phyloP scores from a whole-genome alignment of 2,888 invertebrate genomes.

The Athalia circularis region DNA sequence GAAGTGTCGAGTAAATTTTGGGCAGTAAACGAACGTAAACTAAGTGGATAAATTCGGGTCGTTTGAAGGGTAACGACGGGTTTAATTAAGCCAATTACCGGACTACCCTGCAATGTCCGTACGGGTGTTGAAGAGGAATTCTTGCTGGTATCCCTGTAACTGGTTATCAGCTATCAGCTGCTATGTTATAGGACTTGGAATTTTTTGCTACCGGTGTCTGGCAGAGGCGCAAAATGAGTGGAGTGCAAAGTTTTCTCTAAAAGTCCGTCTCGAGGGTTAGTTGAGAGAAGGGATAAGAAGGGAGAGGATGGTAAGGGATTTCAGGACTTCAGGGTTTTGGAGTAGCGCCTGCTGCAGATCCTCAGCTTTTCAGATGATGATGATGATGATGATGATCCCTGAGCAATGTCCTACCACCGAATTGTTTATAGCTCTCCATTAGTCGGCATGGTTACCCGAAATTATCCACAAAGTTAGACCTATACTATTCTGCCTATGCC shows the following conservation, averaged over 20 bases:
- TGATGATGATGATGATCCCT: constrained; percentile 4
- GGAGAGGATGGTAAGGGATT: no score
- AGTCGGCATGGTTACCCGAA: constrained; percentile 37
- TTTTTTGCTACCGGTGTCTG: no score
- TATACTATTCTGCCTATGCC: background rate
- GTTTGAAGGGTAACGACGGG: constrained; percentile 29
- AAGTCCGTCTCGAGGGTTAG: no score
- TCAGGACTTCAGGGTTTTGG: no score
- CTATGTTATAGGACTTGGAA: no score
- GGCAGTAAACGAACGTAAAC: constrained; percentile 30
- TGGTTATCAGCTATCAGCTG: no score
- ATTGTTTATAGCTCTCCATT: constrained; percentile 36
- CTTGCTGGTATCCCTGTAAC: no score
- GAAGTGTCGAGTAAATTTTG: constrained; percentile 19
- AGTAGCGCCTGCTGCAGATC: no score
- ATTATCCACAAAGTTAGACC: constrained; percentile 11
- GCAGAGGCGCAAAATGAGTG: no score
- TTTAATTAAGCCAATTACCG: constrained; percentile 28
- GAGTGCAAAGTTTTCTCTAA: no score
- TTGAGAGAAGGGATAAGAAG: no score
- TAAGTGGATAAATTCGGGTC: constrained; percentile 27
- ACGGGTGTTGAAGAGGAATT: background rate
- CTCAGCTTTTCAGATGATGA: no score
- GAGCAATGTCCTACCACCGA: constrained; percentile 1
- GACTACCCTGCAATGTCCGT: background rate